phyloP scores from a whole-genome alignment of 2,888 invertebrate genomes.

The Ichneumoninae sp. region DNA sequence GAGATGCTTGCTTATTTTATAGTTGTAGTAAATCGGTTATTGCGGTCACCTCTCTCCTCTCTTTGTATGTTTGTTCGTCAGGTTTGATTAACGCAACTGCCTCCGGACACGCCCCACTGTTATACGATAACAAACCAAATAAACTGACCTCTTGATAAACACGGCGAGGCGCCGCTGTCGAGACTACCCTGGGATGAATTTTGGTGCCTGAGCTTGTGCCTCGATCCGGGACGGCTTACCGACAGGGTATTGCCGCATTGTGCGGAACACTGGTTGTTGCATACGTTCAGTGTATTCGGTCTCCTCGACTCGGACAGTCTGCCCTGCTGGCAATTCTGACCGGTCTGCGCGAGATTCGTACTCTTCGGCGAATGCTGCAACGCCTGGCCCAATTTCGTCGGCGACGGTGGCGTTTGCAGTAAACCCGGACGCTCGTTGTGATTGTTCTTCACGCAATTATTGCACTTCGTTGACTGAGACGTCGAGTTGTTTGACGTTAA shows the following conservation, averaged over 20 bases:
- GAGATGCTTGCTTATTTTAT: not conserved
- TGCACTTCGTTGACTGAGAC: conserved; percentile 76
- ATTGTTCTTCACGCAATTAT: conserved; percentile 81
- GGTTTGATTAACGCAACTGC: not conserved
- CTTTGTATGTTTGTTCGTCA: not conserved
- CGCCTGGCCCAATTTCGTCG: conserved; percentile 80
- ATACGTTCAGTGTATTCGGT: conserved; percentile 78
- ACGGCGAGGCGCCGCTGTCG: conserved; percentile 83
- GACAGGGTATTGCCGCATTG: conserved; percentile 79
- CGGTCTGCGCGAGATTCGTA: conserved; percentile 74
- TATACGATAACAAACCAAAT: not conserved
- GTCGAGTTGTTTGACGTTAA: conserved; percentile 64
- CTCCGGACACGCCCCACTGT: not conserved
- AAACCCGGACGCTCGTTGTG: conserved; percentile 80
- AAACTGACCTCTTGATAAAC: conserved; percentile 85
- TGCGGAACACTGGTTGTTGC: conserved; percentile 79
- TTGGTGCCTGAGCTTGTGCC: conserved; percentile 83
- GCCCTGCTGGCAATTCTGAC: conserved; percentile 77
- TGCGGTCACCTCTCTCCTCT: not conserved
- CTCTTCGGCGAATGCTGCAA: conserved; percentile 79
- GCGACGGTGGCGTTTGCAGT: conserved; percentile 80
- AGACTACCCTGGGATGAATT: conserved; percentile 84
- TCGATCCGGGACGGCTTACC: conserved; percentile 78
- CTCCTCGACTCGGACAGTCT: conserved; percentile 78
- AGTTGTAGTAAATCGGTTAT: no score